These are phyloP conservation scores for Tretioscincus oriximinensis DNA, from an alignment of 2,113 vertebrate species.

Conservation along the genomic window DNA sequence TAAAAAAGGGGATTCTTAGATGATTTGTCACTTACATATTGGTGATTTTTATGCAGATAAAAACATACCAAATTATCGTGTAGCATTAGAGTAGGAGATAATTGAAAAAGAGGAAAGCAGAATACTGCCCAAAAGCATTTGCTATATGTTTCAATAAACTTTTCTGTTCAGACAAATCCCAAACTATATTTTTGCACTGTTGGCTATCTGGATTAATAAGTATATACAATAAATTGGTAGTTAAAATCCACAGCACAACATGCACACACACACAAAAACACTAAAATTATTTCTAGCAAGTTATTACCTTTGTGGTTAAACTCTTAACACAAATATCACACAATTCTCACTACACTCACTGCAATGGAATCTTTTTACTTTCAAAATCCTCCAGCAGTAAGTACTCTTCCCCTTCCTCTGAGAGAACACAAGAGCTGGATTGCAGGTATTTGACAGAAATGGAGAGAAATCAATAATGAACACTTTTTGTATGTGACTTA, in stretches of 20 bases:
- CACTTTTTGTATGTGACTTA: slow-evolving; percentile 1
- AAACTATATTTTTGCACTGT: not conserved
- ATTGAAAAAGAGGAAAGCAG: not conserved
- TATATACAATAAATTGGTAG: slow-evolving; percentile 10
- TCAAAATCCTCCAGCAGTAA: slow-evolving; percentile 98
- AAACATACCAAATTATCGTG: no score
- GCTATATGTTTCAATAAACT: not conserved
- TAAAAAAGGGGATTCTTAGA: no score
- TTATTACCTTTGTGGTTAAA: slow-evolving; percentile 67
- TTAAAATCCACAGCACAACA: slow-evolving; percentile 67
- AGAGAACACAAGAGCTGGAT: slow-evolving; percentile 82
- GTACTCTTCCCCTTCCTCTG: slow-evolving; percentile 89
- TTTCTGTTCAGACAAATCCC: not conserved
- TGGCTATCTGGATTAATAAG: not conserved
- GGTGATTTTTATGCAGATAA: no score
- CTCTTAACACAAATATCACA: slow-evolving; percentile 63
- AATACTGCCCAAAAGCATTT: no score
- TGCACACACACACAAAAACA: slow-evolving; percentile 48
- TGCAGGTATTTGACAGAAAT: slow-evolving; percentile 70
- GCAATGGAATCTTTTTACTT: slow-evolving; percentile 89
- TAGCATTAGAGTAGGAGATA: not conserved
- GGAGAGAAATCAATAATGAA: slow-evolving; percentile 68
- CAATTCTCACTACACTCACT: slow-evolving; percentile 87
- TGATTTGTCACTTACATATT: no score
- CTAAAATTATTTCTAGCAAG: slow-evolving; percentile 47